Evolutionary conservation across 2,113 vertebrate species (phyloP), one percentile per base, ranked within the genome.

Genomic region (Guaruba guarouba): DNA sequence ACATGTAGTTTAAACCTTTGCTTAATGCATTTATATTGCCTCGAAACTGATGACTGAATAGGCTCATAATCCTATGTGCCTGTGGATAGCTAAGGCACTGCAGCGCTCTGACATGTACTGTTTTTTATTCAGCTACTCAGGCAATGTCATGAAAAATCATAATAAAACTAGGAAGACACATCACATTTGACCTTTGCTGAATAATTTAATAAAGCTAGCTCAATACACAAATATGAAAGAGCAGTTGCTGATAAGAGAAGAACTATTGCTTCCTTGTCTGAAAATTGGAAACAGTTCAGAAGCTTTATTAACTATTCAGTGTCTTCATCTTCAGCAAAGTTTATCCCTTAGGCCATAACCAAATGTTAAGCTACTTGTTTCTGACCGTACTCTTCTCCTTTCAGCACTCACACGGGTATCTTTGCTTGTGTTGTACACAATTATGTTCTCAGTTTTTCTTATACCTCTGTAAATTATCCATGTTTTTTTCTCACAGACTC

Each of bases 161-260:
- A 98, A 96, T 90, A 97, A 92, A 96, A 73, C 93, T 82, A 90
- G 93, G 95, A 97, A 97, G 92, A 88, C 96, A 93, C 94, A 95
- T 94, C 97, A 95, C 97, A 94, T 96, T 98, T 98, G 98, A 98
- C 98, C 97, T 98, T 97, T 98, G 90, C 94, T 82, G 95, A 97
- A 97, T 97, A 98, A 98, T 98, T 98, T 95, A 98, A 98, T 98
- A 96, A 98, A 97, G 94, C 95, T 80, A 81, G 61, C 91, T 95
- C 2, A 39, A 97, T 92, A 95, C 87, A 96, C 93, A 98, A 97
- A 86, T 97, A 89, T 81, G 92, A 98, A 97, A 94, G 95, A 86
- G 89, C 87, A 94, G 95, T 96, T 95, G 96, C 97, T 97, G 97
- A 97, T 97, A 97, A 97, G 97, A 96, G 67, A 70, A 61, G 96